phyloP scores from a whole-genome alignment of 2,113 vertebrate genomes.

The Dasyurus viverrinus region DNA sequence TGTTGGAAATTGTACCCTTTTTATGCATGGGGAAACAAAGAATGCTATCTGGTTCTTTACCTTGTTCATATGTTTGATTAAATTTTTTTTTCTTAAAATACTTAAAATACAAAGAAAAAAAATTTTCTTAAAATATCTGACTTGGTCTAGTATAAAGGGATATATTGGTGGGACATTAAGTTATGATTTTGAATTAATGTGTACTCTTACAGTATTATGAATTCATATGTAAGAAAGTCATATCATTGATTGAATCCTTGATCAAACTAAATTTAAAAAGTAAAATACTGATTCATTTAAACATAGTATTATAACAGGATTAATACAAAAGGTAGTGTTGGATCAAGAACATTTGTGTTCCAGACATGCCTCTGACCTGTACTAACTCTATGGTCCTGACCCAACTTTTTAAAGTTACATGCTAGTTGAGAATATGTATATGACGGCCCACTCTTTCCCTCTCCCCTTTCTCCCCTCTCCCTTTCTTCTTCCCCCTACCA shows the following conservation, averaged over 20 bases:
- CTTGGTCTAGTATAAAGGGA: not conserved
- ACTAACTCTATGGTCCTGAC: not conserved
- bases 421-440: not conserved
- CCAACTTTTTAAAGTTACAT: not conserved
- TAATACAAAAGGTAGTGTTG: not conserved
- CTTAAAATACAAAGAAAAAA: too few species aligned
- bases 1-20: not conserved
- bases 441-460: not conserved
- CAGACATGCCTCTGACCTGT: not conserved
- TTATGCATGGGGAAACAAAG: not conserved
- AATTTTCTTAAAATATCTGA: too few species aligned
- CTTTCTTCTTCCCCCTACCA: not conserved
- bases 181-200: not conserved
- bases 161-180: not conserved
- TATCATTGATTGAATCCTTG: not conserved
- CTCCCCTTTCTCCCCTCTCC: not conserved
- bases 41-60: not conserved
- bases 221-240: not conserved
- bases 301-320: not conserved
- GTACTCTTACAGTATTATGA: not conserved
- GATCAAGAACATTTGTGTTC: not conserved
- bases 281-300: not conserved
- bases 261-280: not conserved
- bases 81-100: not conserved
- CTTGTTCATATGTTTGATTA: not conserved